Evolutionary conservation across 2,797 vertebrate genomes (phyloP), one percentile per base, ranked within the genome.

Genomic region (Pangasius mekongensis): DNA sequence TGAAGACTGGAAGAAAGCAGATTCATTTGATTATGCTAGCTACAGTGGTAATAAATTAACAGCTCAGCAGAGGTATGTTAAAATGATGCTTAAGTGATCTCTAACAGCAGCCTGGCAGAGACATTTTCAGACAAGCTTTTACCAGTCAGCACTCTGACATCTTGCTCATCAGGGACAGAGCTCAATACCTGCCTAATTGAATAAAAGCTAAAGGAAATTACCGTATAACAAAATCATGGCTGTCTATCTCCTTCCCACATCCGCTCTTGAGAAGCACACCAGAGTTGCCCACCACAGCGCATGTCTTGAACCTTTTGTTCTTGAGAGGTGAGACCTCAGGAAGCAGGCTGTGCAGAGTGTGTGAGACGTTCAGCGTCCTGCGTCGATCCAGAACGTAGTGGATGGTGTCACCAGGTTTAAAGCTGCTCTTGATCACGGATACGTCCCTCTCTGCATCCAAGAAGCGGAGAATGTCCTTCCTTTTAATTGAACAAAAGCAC

Each of bases 261-360:
- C 93, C 94, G 71, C 97, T 97, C 54, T 95, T 95, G 56, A 97
- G 94, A 66, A 98, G 96, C 89, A 97, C 95, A 36, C 97, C 97
- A n/a, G 97, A 97, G 94, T 98, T 98, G 33, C 97, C 97, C 92
- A 98, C 97, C 86, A 98, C 97, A 0, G 97, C 97, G 85, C 97
- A 98, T 5, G 95, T 96, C 91, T 95, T 97, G 94, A 97, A 98
- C 33, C 96, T 93, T 22, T 96, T 96, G 87, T 97, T 97, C 93
- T 97, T 97, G 94, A 98, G 97, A 0, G 97, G 97, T 8, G 97
- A 97, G 84, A 97, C 95, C 91, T 97, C 97, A 20, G 97, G 97
- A 16, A 98, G 95, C 89, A 98, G 97, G 66, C 95, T 96, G 86
- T 97, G 97, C 43, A 97, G 94, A 90, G 97, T 92, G 69, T 92